These are phyloP conservation scores for Plodia interpunctella DNA, from an alignment of 1,140 invertebrate species.

Conservation along the genomic window DNA sequence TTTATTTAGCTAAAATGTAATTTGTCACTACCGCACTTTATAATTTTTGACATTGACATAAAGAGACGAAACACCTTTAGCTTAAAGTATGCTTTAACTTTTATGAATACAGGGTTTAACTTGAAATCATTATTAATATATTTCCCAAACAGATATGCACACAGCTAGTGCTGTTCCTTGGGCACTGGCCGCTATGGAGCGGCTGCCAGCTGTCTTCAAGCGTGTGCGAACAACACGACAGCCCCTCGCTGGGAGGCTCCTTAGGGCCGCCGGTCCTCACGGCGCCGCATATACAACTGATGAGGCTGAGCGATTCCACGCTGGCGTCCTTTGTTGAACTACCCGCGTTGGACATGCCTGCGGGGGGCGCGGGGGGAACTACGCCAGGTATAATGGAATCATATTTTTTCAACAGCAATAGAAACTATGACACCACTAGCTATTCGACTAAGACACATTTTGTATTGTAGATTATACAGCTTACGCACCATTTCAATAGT, in stretches of 20 bases:
- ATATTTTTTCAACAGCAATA: no score
- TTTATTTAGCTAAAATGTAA: no score
- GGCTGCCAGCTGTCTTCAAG: conserved; percentile 84
- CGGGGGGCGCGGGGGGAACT: conserved; percentile 90
- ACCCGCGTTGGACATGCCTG: conserved; percentile 89
- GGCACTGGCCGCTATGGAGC: conserved; percentile 90
- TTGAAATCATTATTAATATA: background rate
- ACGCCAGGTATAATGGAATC: conserved; percentile 79
- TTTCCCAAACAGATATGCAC: conserved; percentile 82
- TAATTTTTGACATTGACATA: no score
- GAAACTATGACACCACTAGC: no score
- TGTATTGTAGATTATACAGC: no score
- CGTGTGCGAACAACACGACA: conserved; percentile 95
- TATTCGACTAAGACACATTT: no score
- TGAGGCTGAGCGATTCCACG: conserved; percentile 90
- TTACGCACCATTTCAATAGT: no score
- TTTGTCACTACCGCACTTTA: no score
- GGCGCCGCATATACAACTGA: conserved; percentile 93
- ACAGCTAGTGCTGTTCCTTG: conserved; percentile 92
- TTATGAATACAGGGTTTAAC: no score
- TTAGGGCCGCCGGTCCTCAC: conserved; percentile 1
- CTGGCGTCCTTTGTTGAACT: conserved; percentile 95
- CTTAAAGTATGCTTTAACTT: no score
- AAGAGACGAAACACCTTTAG: no score
- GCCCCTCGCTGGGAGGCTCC: conserved; percentile 12